Evolutionary conservation across 2,797 vertebrate species (phyloP).

Genomic region (Antennarius maculatus): DNA sequence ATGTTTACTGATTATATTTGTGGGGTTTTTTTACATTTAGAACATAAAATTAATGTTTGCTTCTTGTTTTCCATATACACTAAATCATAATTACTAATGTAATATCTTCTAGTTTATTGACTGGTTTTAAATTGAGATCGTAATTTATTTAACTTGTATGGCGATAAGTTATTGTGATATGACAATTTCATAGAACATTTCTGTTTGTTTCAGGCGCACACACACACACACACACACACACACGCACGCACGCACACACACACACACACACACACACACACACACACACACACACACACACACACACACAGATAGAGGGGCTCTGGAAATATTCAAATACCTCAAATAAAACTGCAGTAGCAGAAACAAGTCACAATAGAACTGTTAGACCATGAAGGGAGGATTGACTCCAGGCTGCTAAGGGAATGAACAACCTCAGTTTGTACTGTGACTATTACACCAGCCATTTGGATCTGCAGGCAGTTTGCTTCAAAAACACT

Average conservation of each 20-base stretch:
- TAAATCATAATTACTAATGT: not conserved
- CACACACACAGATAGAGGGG: not conserved
- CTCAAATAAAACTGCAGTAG: constrained; percentile 22
- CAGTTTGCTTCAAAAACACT: constrained; percentile 4
- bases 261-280: too few relatives aligned
- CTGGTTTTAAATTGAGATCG: constrained; percentile 11
- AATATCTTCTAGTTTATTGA: not conserved
- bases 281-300: too few relatives aligned
- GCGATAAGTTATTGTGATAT: not conserved
- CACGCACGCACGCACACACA: too few relatives aligned
- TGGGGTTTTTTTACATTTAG: not conserved
- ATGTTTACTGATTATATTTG: not conserved
- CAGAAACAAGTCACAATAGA: constrained; percentile 28
- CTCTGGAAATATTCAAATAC: constrained; percentile 23
- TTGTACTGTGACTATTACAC: constrained; percentile 20
- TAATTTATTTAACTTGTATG: not conserved
- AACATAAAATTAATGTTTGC: too few relatives aligned
- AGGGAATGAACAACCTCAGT: constrained; percentile 31
- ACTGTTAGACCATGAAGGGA: constrained; percentile 27
- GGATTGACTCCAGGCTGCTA: constrained; percentile 32
- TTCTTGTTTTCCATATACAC: not conserved
- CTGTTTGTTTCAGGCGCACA: not conserved
- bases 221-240: too few relatives aligned
- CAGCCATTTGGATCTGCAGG: constrained; percentile 17
- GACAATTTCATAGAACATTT: constrained; percentile 1